Evolutionary conservation across 2,113 vertebrate genomes (phyloP).

Genomic region (Pseudonaja textilis): DNA sequence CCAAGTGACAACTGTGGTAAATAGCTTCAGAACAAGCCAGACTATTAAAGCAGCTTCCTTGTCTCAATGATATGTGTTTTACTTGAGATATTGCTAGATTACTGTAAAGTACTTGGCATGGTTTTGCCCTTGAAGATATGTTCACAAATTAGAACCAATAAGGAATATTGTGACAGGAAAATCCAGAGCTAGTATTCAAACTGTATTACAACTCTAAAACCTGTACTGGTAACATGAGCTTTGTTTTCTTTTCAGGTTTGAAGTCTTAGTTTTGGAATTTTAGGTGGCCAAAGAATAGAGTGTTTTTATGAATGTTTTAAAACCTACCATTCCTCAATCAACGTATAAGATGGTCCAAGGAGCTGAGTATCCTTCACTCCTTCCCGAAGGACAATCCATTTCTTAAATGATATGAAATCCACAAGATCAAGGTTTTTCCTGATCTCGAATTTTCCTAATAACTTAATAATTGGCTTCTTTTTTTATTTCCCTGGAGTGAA

Average conservation of each 20-base stretch:
- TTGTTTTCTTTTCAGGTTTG: not conserved
- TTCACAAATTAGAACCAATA: not conserved
- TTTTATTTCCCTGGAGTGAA: not conserved
- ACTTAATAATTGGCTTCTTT: not conserved
- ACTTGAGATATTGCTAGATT: not conserved
- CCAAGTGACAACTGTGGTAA: not conserved
- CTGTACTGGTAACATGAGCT: not conserved
- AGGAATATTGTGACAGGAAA: not conserved
- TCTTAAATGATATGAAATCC: not conserved
- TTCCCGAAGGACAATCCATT: not conserved
- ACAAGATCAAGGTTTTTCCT: not conserved
- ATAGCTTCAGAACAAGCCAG: not conserved
- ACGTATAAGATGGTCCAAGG: not conserved
- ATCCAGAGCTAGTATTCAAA: not conserved
- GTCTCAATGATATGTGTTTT: not conserved
- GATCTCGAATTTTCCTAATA: not conserved
- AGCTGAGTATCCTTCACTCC: not conserved
- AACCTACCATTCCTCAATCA: not conserved
- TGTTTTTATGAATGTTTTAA: not conserved
- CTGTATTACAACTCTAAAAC: not conserved
- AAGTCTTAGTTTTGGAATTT: not conserved
- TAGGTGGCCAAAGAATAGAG: not conserved
- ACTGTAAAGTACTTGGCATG: not conserved
- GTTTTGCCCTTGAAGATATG: not conserved
- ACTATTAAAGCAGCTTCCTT: not conserved